These are phyloP conservation scores for Hirtodrosophila cameraria DNA, from an alignment of 2,888 invertebrate species.

Conservation along the genomic window DNA sequence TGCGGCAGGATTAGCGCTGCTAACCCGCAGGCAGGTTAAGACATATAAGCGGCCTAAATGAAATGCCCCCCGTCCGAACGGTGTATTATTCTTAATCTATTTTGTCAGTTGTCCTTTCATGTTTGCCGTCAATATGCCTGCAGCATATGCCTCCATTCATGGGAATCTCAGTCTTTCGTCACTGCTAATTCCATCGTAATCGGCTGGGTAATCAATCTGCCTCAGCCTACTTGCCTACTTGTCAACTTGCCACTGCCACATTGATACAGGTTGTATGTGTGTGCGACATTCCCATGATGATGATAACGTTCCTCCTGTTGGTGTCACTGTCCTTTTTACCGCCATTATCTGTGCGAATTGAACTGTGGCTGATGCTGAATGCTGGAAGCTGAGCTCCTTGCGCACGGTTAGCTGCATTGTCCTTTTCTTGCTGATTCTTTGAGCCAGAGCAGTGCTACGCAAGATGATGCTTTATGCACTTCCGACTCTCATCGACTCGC, in stretches of 20 bases:
- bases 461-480: conserved; percentile 78
- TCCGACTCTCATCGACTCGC: conserved; percentile 48
- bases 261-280: conserved; percentile 74
- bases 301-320: conserved; percentile 23
- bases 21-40: conserved; percentile 47
- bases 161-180: conserved; percentile 53
- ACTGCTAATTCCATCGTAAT: conserved; percentile 60
- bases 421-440: conserved; percentile 60
- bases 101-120: conserved; percentile 41
- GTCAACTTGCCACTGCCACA: conserved; percentile 69
- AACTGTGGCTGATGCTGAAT: conserved; percentile 66
- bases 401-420: conserved; percentile 82
- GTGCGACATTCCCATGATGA: conserved; percentile 52
- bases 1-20: conserved; percentile 73
- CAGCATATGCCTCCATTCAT: conserved; percentile 54
- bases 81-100: conserved; percentile 3
- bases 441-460: conserved; percentile 36
- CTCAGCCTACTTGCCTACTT: conserved; percentile 21
- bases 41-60: conserved; percentile 45
- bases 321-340: conserved; percentile 77
- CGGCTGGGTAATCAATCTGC: conserved; percentile 73
- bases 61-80: conserved; percentile 34
- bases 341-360: conserved; percentile 74
- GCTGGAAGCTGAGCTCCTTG: conserved; percentile 78
- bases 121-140: conserved; percentile 36